Evolutionary conservation across 2,888 invertebrate species (phyloP).

Genomic region (Schizotus pectinicornis): DNA sequence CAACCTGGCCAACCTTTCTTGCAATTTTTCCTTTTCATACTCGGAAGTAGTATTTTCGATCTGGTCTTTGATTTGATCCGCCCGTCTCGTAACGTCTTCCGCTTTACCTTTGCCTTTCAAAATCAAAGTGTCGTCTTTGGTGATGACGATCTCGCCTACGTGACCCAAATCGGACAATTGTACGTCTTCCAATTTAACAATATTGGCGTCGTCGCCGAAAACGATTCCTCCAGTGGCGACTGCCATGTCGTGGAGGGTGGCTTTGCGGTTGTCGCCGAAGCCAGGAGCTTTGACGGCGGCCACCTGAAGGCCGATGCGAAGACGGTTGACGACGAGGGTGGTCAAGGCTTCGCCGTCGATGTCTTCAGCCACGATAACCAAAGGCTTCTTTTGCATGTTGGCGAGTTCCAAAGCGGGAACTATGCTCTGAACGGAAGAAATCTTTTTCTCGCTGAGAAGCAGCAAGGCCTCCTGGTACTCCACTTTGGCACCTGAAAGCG

Average conservation of each 20-base stretch:
- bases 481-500: slow-evolving; percentile 79
- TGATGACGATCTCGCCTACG: slow-evolving; percentile 59
- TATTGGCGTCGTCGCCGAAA: slow-evolving; percentile 59
- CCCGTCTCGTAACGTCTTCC: slow-evolving; percentile 56
- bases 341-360: slow-evolving; percentile 62
- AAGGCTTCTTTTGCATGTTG: slow-evolving; percentile 90
- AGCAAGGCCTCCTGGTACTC: slow-evolving; percentile 97
- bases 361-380: slow-evolving; percentile 76
- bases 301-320: slow-evolving; percentile 60
- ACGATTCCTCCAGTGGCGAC: slow-evolving; percentile 59
- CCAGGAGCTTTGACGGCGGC: slow-evolving; percentile 62
- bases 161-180: slow-evolving; percentile 57
- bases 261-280: slow-evolving; percentile 61
- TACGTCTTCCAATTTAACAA: slow-evolving; percentile 59
- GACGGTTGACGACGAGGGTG: slow-evolving; percentile 61
- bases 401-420: slow-evolving; percentile 97
- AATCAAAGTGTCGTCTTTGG: slow-evolving; percentile 61
- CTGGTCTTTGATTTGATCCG: slow-evolving; percentile 57
- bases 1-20: slow-evolving; percentile 60
- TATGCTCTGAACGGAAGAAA: slow-evolving; percentile 94
- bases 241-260: slow-evolving; percentile 60
- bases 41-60: slow-evolving; percentile 59
- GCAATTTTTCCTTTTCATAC: slow-evolving; percentile 61
- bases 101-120: slow-evolving; percentile 58
- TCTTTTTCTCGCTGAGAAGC: slow-evolving; percentile 96